Evolutionary conservation across 2,797 vertebrate genomes (phyloP), one percentile per base, ranked within the genome.

Genomic region (Tiaroga cobitis): DNA sequence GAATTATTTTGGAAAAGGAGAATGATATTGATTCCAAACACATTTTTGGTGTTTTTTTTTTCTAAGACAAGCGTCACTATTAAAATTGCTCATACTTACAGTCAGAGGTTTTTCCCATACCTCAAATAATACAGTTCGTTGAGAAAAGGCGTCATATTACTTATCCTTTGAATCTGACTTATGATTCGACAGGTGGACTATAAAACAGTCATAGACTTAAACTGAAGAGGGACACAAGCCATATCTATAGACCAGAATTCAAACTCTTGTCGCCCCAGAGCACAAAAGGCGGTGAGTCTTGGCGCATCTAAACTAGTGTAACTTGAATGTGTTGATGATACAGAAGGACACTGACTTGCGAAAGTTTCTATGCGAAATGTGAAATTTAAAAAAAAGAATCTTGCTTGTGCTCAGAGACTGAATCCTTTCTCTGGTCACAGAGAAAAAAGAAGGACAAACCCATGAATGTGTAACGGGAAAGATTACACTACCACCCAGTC

Each of bases 1-100:
- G 26, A 56, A 54, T 77, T 6, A 69, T 69, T 84, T 69, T 43
- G n/a, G 8, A 59, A 84, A 49, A 78, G 16, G 29, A 63, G 29
- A 26, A 51, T 39, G 29, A 24, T 41, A 24, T 68, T 24, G 24
- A 51, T 54, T 39, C 13, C 18, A n/a, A 77, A 77, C n/a, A 76
- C 24, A 29, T 77, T 76, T 76, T 77, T 76, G 46, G 32, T 56
- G n/a, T 21, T 49, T 5, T 43, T 5, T 43, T 21, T 63, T 5
- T 9, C 29, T 18, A 51, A 51, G 43, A 75, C 16, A 41, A 70
- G 49, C 39, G 3, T 84, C 19, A 32, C 1, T 69, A n/a, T 41
- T 41, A 43, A 21, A 70, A 32, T 32, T 78, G 8, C n/a, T 41
- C 63, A 43, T 34, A 56, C 24, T 76, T 61, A 24, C 7, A 16